These are phyloP conservation scores for Netelia melanura DNA, from an alignment of 2,888 invertebrate genomes.

Conservation along the genomic window DNA sequence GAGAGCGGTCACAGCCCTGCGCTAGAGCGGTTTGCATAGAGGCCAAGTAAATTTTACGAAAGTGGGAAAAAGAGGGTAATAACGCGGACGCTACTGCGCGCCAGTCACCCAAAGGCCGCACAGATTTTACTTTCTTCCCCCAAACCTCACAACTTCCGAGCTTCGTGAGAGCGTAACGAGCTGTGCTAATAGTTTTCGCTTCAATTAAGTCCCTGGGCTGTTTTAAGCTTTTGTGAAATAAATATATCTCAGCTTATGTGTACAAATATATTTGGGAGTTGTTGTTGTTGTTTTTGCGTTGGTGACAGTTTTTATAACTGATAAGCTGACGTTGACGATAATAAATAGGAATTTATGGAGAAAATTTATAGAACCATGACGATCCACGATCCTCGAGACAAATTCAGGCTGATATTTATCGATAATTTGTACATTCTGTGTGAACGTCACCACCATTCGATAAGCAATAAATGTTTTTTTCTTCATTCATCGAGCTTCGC, in stretches of 20 bases:
- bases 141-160: background rate
- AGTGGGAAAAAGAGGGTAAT: slow-evolving; percentile 60
- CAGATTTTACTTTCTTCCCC: slow-evolving; percentile 35
- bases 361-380: too few species aligned
- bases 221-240: slow-evolving; percentile 40
- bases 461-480: too few species aligned
- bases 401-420: too few species aligned
- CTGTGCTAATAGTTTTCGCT: slow-evolving; percentile 54
- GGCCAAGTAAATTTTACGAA: slow-evolving; percentile 50
- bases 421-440: too few species aligned
- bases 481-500: too few species aligned
- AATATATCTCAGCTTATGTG: slow-evolving; percentile 13
- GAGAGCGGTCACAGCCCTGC: background rate
- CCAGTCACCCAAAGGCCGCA: slow-evolving; percentile 34
- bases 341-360: too few species aligned
- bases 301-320: background rate
- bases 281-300: background rate
- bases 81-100: slow-evolving; percentile 39
- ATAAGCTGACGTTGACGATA: too few species aligned
- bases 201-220: slow-evolving; percentile 22
- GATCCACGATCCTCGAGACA: too few species aligned
- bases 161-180: slow-evolving; percentile 51
- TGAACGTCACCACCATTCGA: too few species aligned
- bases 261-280: background rate
- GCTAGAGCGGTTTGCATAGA: slow-evolving; percentile 39